Conservation (phyloP, 2,797 vertebrate genomes). For the Ibycter americanus region DNA sequence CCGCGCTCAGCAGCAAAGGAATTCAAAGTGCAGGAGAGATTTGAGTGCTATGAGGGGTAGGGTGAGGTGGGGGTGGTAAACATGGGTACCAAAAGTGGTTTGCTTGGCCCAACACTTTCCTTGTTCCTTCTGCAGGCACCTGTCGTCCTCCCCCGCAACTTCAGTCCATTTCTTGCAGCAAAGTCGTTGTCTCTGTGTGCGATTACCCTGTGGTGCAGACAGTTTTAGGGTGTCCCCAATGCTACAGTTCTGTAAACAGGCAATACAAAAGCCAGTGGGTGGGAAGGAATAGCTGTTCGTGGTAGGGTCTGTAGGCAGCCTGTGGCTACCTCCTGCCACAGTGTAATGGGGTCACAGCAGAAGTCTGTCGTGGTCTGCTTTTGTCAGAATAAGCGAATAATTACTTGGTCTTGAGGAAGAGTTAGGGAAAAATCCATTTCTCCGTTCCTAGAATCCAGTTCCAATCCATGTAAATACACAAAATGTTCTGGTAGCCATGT, state of each 20-base stretch:
- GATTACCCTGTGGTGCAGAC: background rate
- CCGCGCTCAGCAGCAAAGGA: background rate
- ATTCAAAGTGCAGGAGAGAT: background rate
- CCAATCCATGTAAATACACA: background rate
- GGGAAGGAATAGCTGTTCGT: background rate
- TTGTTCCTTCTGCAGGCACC: background rate
- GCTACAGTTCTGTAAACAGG: background rate
- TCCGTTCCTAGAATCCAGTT: background rate
- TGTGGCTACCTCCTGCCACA: background rate
- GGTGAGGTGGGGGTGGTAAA: background rate
- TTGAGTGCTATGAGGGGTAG: background rate
- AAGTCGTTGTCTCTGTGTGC: background rate
- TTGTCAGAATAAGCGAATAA: background rate
- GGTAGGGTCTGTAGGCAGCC: background rate
- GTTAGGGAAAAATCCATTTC: background rate
- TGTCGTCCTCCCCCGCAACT: background rate
- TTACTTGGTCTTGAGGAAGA: background rate
- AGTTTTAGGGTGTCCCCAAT: background rate
- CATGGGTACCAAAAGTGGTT: background rate
- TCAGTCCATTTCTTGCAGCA: background rate
- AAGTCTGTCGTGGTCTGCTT: background rate
- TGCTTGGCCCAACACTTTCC: background rate
- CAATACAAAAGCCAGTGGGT: background rate
- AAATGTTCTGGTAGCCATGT: background rate
- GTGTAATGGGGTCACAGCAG: rapidly evolving